These are phyloP conservation scores for Erebia palarica DNA, from an alignment of 2,888 invertebrate species.

Conservation along the genomic window DNA sequence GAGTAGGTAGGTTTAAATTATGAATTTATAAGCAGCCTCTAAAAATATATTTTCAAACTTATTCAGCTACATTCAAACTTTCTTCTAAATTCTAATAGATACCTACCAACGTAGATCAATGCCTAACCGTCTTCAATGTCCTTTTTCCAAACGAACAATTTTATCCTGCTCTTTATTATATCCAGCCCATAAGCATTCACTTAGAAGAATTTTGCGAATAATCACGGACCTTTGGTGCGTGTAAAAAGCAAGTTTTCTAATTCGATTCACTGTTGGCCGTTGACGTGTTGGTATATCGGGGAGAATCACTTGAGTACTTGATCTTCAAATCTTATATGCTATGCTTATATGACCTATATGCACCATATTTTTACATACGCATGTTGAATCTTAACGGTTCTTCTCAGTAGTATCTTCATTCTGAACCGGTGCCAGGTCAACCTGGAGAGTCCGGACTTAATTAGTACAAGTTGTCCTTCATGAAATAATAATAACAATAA, in stretches of 20 bases:
- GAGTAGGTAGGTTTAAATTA: too few species aligned
- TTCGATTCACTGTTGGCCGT: not conserved
- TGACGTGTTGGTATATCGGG: not conserved
- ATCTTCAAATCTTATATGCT: too few species aligned
- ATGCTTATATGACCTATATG: too few species aligned
- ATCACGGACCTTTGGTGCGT: not conserved
- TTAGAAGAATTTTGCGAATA: constrained; percentile 65
- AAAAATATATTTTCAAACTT: constrained; percentile 13
- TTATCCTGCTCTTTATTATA: constrained; percentile 80
- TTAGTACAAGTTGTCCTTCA: too few species aligned
- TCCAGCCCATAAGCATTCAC: constrained; percentile 78
- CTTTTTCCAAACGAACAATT: constrained; percentile 79
- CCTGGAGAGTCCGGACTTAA: too few species aligned
- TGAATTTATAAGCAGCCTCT: too few species aligned
- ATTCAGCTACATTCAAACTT: constrained; percentile 64
- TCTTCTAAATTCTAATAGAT: constrained; percentile 68
- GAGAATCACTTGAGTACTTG: too few species aligned
- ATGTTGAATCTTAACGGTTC: too few species aligned
- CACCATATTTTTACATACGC: too few species aligned
- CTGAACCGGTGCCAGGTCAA: too few species aligned
- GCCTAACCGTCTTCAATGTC: constrained; percentile 79
- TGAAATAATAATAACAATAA: too few species aligned
- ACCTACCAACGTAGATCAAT: constrained; percentile 61
- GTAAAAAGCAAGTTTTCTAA: not conserved
- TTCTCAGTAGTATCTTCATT: too few species aligned